phyloP scores from a whole-genome alignment of 2,113 vertebrate species.

The Gobius niger region DNA sequence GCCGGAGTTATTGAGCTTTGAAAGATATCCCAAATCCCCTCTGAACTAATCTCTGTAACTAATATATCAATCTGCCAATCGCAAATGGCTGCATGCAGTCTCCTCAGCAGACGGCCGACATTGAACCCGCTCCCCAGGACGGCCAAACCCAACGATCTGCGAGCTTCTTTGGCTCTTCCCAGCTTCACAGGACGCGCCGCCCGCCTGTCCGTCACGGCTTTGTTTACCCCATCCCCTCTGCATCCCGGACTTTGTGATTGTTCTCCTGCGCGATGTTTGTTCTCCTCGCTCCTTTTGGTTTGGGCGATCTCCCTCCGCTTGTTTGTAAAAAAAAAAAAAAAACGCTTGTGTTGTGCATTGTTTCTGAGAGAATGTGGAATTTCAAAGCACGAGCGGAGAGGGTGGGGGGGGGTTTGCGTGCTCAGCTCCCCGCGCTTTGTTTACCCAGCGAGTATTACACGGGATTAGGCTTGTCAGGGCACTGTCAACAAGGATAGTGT shows the following conservation, averaged over 20 bases:
- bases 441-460: slow-evolving; percentile 72
- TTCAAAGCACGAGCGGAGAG: slow-evolving; percentile 64
- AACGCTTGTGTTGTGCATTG: slow-evolving; percentile 22
- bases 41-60: no score
- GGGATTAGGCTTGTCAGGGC: slow-evolving; percentile 80
- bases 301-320: slow-evolving; percentile 48
- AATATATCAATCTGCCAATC: no score
- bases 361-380: slow-evolving; percentile 67
- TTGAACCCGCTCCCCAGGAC: background rate
- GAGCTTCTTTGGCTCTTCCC: background rate
- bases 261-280: slow-evolving; percentile 40
- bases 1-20: no score
- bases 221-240: slow-evolving; percentile 33
- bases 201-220: slow-evolving; percentile 13
- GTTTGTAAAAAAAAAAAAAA: slow-evolving; percentile 53
- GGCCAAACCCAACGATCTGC: slow-evolving; percentile 3
- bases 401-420: slow-evolving; percentile 63
- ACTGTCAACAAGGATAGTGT: slow-evolving; percentile 80
- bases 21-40: no score
- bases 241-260: slow-evolving; percentile 35
- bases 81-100: no score
- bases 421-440: slow-evolving; percentile 69
- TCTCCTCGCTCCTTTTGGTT: slow-evolving; percentile 37
- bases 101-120: background rate
- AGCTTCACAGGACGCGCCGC: slow-evolving; percentile 20